Evolutionary conservation across 2,888 invertebrate species (phyloP), one percentile per base, ranked within the genome.

Genomic region (Nemoura dubitans): DNA sequence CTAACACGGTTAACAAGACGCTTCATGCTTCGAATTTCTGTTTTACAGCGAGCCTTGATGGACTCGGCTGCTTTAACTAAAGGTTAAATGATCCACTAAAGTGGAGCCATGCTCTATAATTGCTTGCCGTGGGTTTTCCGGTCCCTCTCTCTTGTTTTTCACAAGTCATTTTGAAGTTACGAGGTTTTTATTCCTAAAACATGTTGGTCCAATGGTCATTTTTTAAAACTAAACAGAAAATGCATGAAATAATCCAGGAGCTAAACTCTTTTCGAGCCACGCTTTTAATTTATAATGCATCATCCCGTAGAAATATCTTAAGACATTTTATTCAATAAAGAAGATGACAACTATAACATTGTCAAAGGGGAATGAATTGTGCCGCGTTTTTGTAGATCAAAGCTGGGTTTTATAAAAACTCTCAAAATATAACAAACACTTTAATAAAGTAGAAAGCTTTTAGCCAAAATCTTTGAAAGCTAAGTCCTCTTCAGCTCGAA

Each of bases 381-480:
- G 5, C 16, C 10, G 25, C 28, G 27, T 78, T 78, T 78, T 78
- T 78, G 78, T 78, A 28, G 78, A 28, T 26, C 78, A 78, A 78
- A 28, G 27, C 7, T 26, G 1, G 27, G 26, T 10, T 26, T 27
- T 7, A 78, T 7, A 78, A 78, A 78, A 26, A 7, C 78, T 14
- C 14, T 59, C 10, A 59, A 59, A 59, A 59, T 59, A 59, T 59
- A 59, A 59, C 59, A 59, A 59, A 59, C 59, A 59, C 59, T 59
- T 78, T 78, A 78, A 78, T 78, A 27, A 78, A 78, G 78, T 27
- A 78, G 78, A 78, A 78, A 78, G 78, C 27, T 78, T 78, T 78
- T 28, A 28, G 78, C 28, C 78, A 28, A 28, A 78, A 78, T 27
- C 28, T 78, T 78, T 78, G 26, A 78, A 28, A 78, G 26, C 14